phyloP scores from a whole-genome alignment of 2,113 vertebrate genomes.

The Neotragus moschatus region DNA sequence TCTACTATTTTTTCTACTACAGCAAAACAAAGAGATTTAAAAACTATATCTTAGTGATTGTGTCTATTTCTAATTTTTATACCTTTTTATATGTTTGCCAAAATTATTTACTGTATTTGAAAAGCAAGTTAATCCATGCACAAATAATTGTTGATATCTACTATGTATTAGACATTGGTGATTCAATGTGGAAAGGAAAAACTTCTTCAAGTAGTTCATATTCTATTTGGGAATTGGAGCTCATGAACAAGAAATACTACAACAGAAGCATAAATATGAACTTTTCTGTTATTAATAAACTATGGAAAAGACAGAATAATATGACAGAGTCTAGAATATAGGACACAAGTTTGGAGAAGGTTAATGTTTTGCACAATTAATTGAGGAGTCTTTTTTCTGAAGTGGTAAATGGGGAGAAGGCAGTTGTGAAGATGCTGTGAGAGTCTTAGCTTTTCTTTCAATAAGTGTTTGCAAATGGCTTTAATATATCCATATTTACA shows the following conservation, averaged over 20 bases:
- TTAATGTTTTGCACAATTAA: background rate
- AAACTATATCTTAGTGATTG: background rate
- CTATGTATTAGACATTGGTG: background rate
- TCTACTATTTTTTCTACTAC: background rate
- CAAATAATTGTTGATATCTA: background rate
- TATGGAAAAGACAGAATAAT: background rate
- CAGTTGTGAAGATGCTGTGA: background rate
- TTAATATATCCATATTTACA: background rate
- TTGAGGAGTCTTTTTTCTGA: background rate
- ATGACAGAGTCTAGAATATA: background rate
- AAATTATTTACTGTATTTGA: background rate
- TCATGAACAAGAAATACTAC: background rate
- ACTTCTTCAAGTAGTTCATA: background rate
- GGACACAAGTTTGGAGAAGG: background rate
- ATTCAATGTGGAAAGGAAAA: background rate
- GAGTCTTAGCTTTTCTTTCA: background rate
- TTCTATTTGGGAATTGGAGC: background rate
- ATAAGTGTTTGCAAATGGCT: background rate
- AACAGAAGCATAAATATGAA: background rate
- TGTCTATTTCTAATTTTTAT: background rate
- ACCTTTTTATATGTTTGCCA: background rate
- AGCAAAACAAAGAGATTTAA: background rate
- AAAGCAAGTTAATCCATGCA: background rate
- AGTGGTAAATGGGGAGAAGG: background rate
- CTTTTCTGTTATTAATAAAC: background rate